Percentiles rank a stretch among this genome's conserved stretches.
Conservation (phyloP, 2,113 vertebrate genomes). For the Neotragus moschatus region DNA sequence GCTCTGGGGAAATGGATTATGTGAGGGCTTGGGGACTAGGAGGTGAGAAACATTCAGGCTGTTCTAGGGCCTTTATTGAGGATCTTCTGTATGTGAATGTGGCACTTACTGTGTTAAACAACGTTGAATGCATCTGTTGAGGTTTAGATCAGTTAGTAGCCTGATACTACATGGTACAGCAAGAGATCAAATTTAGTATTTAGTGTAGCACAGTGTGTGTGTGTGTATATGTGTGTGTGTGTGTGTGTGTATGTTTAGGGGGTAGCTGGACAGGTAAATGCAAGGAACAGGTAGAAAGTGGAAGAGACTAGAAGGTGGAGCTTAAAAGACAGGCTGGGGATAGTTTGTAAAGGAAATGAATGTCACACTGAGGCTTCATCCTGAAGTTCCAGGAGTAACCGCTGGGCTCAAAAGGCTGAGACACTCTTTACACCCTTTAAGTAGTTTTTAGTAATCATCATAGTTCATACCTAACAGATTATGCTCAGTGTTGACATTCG, state of each 20-base stretch:
- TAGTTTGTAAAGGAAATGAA: neutral
- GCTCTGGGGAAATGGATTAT: neutral
- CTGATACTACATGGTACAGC: neutral
- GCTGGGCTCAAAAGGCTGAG: neutral
- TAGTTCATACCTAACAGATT: neutral
- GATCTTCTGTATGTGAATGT: neutral
- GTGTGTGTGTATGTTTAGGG: neutral
- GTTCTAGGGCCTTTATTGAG: neutral
- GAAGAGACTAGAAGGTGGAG: neutral
- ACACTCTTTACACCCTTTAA: rapidly evolving
- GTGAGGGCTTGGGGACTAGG: neutral
- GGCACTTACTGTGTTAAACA: neutral
- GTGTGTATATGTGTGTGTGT: neutral
- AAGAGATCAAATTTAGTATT: neutral
- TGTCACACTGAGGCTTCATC: neutral
- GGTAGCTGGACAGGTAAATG: too few species aligned
- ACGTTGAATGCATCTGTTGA: neutral
- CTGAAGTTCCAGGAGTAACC: neutral
- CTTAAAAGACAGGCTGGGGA: neutral
- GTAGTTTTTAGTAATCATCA: neutral
- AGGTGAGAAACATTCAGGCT: neutral
- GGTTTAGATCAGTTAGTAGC: neutral
- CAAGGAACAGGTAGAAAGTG: too few species aligned
- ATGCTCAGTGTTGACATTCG: neutral
- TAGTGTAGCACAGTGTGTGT: neutral